A percentile compares a stretch with the other conserved stretches of the same genome.
Conservation (phyloP, 1,140 invertebrate genomes). For the Tribolium madens region DNA sequence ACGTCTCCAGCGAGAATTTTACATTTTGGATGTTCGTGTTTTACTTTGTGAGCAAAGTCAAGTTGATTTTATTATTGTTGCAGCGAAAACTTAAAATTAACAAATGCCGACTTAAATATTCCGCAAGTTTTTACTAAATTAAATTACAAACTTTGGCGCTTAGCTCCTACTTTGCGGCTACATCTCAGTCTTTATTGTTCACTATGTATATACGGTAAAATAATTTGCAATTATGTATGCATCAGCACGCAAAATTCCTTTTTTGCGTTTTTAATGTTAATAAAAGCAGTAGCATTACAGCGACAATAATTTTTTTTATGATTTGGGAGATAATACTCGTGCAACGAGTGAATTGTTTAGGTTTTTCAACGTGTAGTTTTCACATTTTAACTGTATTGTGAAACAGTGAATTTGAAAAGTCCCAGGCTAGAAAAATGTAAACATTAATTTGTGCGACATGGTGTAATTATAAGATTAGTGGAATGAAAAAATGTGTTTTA, state of each 20-base stretch:
- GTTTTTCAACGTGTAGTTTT: not conserved
- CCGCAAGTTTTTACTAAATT: slow-evolving; percentile 10
- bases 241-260: not conserved
- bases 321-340: not conserved
- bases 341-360: not conserved
- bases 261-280: not conserved
- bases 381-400: too few relatives aligned
- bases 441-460: too few relatives aligned
- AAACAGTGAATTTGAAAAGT: too few relatives aligned
- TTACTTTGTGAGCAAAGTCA: not conserved
- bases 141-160: not conserved
- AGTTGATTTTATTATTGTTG: not conserved
- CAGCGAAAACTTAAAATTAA: not conserved
- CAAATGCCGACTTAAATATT: not conserved
- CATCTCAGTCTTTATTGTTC: too few relatives aligned
- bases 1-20: not conserved
- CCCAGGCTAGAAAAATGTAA: too few relatives aligned
- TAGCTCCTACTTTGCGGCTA: not conserved
- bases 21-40: not conserved
- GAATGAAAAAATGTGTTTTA: not conserved
- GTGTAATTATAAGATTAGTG: too few relatives aligned
- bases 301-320: not conserved
- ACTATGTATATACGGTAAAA: not conserved
- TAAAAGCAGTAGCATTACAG: not conserved
- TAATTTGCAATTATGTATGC: not conserved